These are phyloP conservation scores for Agrotis ipsilon DNA, from an alignment of 2,888 invertebrate genomes.

Conservation along the genomic window DNA sequence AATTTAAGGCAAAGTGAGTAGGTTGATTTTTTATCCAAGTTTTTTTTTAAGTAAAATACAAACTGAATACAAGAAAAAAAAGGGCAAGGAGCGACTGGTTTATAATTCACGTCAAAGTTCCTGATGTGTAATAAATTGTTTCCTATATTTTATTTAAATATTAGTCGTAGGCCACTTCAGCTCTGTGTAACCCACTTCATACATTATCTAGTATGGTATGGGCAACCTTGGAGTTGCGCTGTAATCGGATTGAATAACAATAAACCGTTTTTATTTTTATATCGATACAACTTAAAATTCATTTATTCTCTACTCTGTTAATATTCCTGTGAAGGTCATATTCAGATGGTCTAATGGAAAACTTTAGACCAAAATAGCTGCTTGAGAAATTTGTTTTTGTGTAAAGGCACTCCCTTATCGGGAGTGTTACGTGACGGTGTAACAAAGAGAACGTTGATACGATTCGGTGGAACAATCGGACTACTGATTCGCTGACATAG, in stretches of 20 bases:
- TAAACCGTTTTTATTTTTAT: constrained; percentile 50
- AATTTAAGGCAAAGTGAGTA: constrained; percentile 19
- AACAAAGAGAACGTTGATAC: too few species aligned
- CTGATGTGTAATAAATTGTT: constrained; percentile 26
- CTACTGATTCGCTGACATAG: too few species aligned
- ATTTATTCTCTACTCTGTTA: constrained; percentile 54
- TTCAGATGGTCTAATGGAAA: constrained; percentile 41
- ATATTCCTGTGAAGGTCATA: constrained; percentile 54
- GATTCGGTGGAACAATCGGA: too few species aligned
- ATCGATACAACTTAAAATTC: constrained; percentile 52
- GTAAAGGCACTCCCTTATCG: too few species aligned
- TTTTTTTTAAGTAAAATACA: neutral
- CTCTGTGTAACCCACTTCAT: constrained; percentile 47
- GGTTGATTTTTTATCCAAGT: neutral
- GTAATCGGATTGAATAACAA: constrained; percentile 62
- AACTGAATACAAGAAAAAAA: constrained; percentile 1
- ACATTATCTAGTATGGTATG: constrained; percentile 52
- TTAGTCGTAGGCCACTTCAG: constrained; percentile 9
- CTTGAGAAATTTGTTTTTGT: neutral
- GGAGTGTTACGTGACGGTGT: too few species aligned
- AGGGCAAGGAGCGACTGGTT: neutral
- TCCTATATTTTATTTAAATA: constrained; percentile 25
- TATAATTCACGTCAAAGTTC: constrained; percentile 2
- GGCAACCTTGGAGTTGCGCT: constrained; percentile 55
- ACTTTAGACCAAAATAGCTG: constrained; percentile 40